These are phyloP conservation scores for Cuculus canorus DNA, from an alignment of 2,797 vertebrate species.

Conservation along the genomic window DNA sequence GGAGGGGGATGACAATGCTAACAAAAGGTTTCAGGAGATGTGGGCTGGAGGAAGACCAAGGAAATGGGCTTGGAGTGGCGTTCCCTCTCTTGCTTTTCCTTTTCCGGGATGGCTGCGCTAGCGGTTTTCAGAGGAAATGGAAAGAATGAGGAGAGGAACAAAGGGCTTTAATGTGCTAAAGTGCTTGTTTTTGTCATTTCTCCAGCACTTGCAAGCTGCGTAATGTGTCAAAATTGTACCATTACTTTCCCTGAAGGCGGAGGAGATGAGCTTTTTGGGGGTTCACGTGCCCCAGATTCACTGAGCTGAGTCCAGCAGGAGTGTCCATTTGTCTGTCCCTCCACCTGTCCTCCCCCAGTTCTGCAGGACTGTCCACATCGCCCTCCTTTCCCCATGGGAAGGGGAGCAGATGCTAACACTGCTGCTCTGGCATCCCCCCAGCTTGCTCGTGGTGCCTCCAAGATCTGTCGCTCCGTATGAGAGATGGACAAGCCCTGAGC, in stretches of 20 bases:
- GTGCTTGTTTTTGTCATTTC: slow-evolving; percentile 26
- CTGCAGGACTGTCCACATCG: fast-evolving
- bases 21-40: not conserved
- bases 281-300: not conserved
- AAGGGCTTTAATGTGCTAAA: slow-evolving; percentile 30
- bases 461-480: not conserved
- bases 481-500: not conserved
- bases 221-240: not conserved
- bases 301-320: not conserved
- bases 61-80: not conserved
- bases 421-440: not conserved
- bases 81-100: slow-evolving; percentile 12
- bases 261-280: not conserved
- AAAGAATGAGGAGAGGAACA: slow-evolving; percentile 51
- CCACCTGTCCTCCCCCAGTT: not conserved
- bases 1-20: not conserved
- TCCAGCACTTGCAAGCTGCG: not conserved
- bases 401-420: not conserved
- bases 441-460: not conserved
- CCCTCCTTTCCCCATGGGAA: not conserved
- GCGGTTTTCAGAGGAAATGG: slow-evolving; percentile 46
- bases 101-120: not conserved
- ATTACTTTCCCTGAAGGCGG: not conserved
- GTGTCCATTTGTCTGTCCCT: fast-evolving
- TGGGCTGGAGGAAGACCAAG: not conserved